Evolutionary conservation across 2,888 invertebrate genomes (phyloP).

Genomic region (Barypeithes pellucidus): DNA sequence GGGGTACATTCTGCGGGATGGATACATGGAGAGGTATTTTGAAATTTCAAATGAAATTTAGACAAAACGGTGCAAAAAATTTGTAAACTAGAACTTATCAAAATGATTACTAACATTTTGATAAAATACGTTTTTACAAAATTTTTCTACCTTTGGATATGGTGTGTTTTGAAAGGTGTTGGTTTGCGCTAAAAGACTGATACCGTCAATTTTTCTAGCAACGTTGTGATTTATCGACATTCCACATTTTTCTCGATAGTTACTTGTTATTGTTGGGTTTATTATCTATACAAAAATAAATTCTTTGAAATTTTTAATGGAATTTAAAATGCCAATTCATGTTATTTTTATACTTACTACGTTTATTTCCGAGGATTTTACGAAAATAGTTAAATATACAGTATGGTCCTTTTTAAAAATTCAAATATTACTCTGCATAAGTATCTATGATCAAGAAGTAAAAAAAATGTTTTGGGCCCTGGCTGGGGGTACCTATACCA

Average conservation of each 20-base stretch:
- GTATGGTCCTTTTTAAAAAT: no score
- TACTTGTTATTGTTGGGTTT: background rate
- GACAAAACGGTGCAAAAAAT: background rate
- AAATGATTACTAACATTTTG: background rate
- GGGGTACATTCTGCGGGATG: background rate
- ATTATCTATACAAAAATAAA: background rate
- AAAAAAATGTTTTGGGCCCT: no score
- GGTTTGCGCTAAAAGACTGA: constrained; percentile 22
- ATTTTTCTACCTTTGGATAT: constrained; percentile 6
- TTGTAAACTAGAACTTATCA: background rate
- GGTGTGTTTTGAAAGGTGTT: constrained; percentile 19
- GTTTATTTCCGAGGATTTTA: no score
- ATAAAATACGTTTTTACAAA: background rate
- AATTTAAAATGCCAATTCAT: background rate
- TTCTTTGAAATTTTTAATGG: background rate
- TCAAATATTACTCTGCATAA: no score
- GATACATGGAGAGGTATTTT: background rate
- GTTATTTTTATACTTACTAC: no score
- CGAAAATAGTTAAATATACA: no score
- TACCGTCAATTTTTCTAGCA: constrained; percentile 14
- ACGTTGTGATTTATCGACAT: constrained; percentile 24
- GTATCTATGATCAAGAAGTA: no score
- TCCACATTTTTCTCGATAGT: constrained; percentile 17
- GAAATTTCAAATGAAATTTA: background rate
- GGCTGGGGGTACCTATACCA: no score